Evolutionary conservation across 2,888 invertebrate species (phyloP).

Genomic region (Drosophila borborema): DNA sequence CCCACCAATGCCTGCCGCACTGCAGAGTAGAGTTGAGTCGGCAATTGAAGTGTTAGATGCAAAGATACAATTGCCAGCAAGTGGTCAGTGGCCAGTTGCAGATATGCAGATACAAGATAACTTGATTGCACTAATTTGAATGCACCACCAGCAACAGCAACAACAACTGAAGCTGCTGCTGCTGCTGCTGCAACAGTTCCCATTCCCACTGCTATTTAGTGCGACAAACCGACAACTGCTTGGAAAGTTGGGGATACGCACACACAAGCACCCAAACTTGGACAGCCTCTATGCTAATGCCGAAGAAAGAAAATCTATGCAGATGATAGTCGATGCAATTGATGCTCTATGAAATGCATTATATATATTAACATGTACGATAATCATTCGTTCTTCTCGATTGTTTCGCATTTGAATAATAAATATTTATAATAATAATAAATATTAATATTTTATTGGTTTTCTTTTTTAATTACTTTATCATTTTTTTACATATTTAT

Average conservation of each 20-base stretch:
- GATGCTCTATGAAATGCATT: conserved; percentile 7
- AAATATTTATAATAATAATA: no score
- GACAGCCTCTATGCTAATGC: conserved; percentile 20
- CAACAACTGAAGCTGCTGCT: background rate
- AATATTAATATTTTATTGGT: no score
- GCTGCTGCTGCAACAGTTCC: conserved; percentile 44
- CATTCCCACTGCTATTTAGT: conserved; percentile 69
- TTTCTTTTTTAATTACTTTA: no score
- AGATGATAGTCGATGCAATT: no score
- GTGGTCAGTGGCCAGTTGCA: conserved; percentile 52
- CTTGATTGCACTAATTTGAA: conserved; percentile 82
- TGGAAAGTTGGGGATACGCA: conserved; percentile 19
- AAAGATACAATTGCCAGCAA: conserved; percentile 75
- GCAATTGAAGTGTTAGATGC: conserved; percentile 78
- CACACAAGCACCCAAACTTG: conserved; percentile 46
- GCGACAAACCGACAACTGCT: conserved; percentile 45
- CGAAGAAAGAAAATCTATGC: conserved; percentile 28
- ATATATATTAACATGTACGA: no score
- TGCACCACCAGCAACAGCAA: conserved; percentile 31
- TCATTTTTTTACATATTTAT: no score
- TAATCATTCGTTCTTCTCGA: no score
- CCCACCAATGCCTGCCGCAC: conserved; percentile 55
- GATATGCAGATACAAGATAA: conserved; percentile 74
- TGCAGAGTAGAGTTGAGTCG: conserved; percentile 11
- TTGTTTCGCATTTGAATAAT: no score